Evolutionary conservation across 2,113 vertebrate genomes (phyloP).

Genomic region (Tachuris rubrigastra): DNA sequence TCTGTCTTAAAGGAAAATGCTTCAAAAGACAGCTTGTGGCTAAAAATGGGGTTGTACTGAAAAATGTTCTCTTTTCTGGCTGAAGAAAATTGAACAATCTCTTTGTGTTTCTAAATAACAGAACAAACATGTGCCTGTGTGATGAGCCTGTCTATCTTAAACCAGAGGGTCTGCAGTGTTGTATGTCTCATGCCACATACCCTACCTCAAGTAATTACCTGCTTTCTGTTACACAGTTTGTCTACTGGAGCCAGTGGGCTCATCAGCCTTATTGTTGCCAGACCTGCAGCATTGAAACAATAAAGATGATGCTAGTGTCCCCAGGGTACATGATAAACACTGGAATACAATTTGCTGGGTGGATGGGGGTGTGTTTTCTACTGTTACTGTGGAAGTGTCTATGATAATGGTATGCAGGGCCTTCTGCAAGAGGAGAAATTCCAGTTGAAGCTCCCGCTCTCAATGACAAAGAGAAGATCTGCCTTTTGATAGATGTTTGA

Average conservation of each 20-base stretch:
- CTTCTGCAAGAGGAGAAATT: neutral
- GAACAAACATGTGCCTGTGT: neutral
- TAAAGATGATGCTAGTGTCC: neutral
- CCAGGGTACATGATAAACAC: neutral
- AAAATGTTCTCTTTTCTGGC: neutral
- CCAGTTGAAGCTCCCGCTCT: neutral
- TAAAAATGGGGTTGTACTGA: neutral
- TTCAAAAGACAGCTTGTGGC: neutral
- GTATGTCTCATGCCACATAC: rapidly evolving
- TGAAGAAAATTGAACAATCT: neutral
- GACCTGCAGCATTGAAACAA: neutral
- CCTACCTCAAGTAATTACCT: neutral
- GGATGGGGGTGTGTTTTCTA: neutral
- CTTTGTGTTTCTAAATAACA: neutral
- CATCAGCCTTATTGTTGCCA: neutral
- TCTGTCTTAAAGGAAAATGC: neutral
- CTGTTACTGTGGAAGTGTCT: neutral
- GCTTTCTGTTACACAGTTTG: neutral
- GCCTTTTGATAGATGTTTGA: neutral
- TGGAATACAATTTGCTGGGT: neutral
- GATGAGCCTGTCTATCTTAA: neutral
- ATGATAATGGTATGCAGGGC: neutral
- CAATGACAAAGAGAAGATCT: neutral
- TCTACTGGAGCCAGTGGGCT: neutral
- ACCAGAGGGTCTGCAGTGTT: neutral